Evolutionary conservation across 1,140 invertebrate genomes (phyloP).

Genomic region (Rhagoletis zephyria): DNA sequence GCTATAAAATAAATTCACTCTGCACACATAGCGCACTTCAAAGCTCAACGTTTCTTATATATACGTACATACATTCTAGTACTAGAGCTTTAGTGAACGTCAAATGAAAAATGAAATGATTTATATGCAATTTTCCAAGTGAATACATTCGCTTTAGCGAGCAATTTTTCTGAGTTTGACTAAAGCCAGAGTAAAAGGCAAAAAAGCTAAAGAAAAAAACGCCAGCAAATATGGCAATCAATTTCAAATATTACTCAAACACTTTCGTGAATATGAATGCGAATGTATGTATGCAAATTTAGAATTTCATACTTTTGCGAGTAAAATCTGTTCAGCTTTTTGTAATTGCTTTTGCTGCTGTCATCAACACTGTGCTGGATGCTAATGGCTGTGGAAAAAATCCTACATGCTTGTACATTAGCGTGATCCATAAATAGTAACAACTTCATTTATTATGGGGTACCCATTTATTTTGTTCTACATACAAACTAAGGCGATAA

Average conservation of each 20-base stretch:
- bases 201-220: not conserved
- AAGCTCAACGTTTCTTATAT: not conserved
- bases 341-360: conserved; percentile 8
- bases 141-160: conserved; percentile 23
- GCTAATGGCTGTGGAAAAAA: not conserved
- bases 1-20: not conserved
- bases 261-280: not conserved
- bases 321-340: not conserved
- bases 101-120: conserved; percentile 37
- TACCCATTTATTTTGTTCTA: too few species aligned
- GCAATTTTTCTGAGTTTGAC: not conserved
- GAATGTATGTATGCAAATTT: not conserved
- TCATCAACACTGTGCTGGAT: not conserved
- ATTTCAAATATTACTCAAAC: conserved; percentile 17
- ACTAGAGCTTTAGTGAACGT: not conserved
- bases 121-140: conserved; percentile 41
- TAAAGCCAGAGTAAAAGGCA: not conserved
- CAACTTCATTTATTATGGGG: too few species aligned
- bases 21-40: not conserved
- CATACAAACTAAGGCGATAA: too few species aligned
- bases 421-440: too few species aligned
- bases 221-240: conserved; percentile 2
- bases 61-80: too few species aligned
- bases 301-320: not conserved
- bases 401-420: too few species aligned